These are phyloP conservation scores for Polymixis lichenea DNA, from an alignment of 2,888 invertebrate genomes.

Conservation along the genomic window DNA sequence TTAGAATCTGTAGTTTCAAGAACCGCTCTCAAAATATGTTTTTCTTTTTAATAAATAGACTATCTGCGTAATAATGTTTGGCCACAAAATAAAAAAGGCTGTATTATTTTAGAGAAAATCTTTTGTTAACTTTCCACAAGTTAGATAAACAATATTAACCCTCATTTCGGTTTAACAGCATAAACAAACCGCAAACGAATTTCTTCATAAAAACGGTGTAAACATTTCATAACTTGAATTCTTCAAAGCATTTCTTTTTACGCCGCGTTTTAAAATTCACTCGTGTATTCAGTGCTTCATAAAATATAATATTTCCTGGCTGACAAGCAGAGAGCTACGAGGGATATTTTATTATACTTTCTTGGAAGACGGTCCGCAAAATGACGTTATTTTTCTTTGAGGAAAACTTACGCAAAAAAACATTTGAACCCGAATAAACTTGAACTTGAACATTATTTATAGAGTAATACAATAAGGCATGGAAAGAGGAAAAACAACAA, in stretches of 20 bases:
- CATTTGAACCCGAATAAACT: neutral
- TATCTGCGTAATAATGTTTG: neutral
- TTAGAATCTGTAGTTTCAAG: neutral
- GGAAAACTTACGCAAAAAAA: conserved; percentile 1
- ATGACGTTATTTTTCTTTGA: conserved; percentile 8
- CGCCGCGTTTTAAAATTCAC: conserved; percentile 22
- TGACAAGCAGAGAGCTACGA: conserved; percentile 15
- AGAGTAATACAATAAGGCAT: neutral
- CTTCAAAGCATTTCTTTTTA: conserved; percentile 12
- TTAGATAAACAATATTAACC: neutral
- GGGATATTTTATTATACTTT: conserved; percentile 15
- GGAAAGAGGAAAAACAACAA: neutral
- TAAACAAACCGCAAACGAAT: neutral
- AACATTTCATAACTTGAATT: conserved; percentile 14
- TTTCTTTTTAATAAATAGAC: neutral
- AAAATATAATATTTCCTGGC: conserved; percentile 24
- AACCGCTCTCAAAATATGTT: neutral
- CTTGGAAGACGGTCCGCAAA: neutral
- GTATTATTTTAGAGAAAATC: neutral
- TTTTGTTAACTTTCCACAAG: neutral
- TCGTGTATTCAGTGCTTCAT: conserved; percentile 21
- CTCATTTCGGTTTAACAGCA: neutral
- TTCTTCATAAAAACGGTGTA: neutral
- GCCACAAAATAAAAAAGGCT: neutral
- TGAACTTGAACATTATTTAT: conserved; percentile 5